phyloP scores from a whole-genome alignment of 2,888 invertebrate genomes.

The Crocallis elinguaria region DNA sequence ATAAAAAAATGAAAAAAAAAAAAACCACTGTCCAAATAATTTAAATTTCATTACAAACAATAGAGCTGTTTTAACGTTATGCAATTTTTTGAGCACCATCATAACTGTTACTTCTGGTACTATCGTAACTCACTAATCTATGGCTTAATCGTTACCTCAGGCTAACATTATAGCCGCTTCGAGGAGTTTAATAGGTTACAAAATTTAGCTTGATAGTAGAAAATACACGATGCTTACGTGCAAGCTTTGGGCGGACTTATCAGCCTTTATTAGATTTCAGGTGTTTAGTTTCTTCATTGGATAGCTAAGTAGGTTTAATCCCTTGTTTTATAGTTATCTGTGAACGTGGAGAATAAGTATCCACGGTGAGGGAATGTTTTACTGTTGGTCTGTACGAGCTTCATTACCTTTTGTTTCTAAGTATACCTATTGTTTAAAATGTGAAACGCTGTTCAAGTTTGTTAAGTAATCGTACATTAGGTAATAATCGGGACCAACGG shows the following conservation, averaged over 20 bases:
- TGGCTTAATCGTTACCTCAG: conserved; percentile 81
- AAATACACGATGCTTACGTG: conserved; percentile 81
- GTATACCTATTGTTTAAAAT: too few relatives aligned
- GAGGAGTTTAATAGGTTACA: conserved; percentile 83
- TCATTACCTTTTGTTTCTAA: too few relatives aligned
- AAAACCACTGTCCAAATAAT: too few relatives aligned
- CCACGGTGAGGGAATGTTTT: conserved; percentile 30
- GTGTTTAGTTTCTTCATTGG: conserved; percentile 65
- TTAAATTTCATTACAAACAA: not conserved
- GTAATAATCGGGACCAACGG: not conserved
- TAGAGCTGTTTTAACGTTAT: not conserved
- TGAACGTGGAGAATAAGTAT: too few relatives aligned
- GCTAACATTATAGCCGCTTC: conserved; percentile 83
- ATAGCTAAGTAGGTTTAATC: conserved; percentile 37
- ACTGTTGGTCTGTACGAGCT: conserved; percentile 3
- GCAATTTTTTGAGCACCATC: not conserved
- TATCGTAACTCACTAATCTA: conserved; percentile 59
- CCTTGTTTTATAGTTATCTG: conserved; percentile 37
- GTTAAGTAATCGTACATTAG: too few relatives aligned
- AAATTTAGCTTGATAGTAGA: conserved; percentile 82
- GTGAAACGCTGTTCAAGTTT: too few relatives aligned
- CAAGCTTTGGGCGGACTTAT: conserved; percentile 70
- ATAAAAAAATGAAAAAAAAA: too few relatives aligned
- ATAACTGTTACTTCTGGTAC: conserved; percentile 42
- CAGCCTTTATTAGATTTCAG: conserved; percentile 70